A percentile compares a stretch with the other conserved stretches of the same genome.
Evolutionary conservation across 2,797 vertebrate species (phyloP).

Genomic region (Prionace glauca): DNA sequence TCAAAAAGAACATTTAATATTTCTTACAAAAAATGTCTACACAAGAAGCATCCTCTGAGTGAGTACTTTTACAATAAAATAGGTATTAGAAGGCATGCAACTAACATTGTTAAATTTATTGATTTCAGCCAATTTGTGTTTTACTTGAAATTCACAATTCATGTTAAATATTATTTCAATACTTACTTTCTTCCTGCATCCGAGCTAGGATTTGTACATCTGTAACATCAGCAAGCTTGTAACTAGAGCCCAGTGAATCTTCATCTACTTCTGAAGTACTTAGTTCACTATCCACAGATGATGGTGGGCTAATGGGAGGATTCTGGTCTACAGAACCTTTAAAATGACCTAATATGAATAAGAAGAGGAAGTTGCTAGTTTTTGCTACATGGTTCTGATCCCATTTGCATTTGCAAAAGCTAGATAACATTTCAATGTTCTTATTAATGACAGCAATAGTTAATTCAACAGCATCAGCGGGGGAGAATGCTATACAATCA

Average conservation of each 20-base stretch:
- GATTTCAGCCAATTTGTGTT: neutral
- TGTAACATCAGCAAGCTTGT: constrained; percentile 95
- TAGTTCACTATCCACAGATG: constrained; percentile 93
- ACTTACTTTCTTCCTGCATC: constrained; percentile 99
- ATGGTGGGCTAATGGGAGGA: constrained; percentile 86
- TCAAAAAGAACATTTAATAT: neutral
- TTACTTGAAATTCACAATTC: neutral
- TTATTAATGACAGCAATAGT: neutral
- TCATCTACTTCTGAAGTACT: constrained; percentile 98
- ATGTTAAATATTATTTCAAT: neutral
- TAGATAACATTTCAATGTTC: constrained; percentile 39
- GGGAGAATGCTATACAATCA: neutral
- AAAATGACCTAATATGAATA: constrained; percentile 63
- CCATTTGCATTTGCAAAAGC: constrained; percentile 37
- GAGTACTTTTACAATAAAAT: neutral
- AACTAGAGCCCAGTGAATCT: constrained; percentile 93
- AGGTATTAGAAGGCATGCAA: neutral
- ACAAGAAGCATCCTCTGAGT: neutral
- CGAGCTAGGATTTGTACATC: constrained; percentile 96
- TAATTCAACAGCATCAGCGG: constrained; percentile 21
- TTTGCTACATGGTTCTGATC: neutral
- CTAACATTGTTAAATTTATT: neutral
- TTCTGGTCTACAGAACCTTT: constrained; percentile 76
- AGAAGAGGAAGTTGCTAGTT: constrained; percentile 37
- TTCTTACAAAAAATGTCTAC: neutral